These are phyloP conservation scores for Xestia ashworthii DNA, from an alignment of 2,888 invertebrate species.

Conservation along the genomic window DNA sequence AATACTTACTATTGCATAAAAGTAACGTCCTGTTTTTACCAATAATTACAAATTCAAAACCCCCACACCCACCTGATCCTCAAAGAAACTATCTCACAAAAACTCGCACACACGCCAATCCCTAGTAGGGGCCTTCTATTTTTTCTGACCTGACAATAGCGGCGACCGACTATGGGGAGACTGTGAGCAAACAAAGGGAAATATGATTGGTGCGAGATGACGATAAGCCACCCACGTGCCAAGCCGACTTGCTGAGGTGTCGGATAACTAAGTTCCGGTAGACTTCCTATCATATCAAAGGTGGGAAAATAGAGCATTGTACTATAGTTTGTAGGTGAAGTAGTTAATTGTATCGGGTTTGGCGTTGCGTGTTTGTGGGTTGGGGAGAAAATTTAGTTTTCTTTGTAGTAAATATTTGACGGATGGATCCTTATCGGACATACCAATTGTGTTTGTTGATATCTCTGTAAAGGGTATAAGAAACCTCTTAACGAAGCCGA, in stretches of 20 bases:
- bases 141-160: slow-evolving; percentile 73
- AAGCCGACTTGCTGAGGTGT: slow-evolving; percentile 54
- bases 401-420: background rate
- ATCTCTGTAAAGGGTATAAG: no score
- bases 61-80: background rate
- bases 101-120: background rate
- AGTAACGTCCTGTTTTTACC: background rate
- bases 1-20: no score
- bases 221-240: slow-evolving; percentile 76
- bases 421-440: background rate
- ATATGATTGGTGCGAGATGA: slow-evolving; percentile 83
- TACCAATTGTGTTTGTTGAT: background rate
- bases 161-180: slow-evolving; percentile 78
- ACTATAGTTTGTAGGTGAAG: slow-evolving; percentile 28
- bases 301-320: slow-evolving; percentile 39
- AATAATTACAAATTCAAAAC: background rate
- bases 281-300: slow-evolving; percentile 36
- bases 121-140: slow-evolving; percentile 58
- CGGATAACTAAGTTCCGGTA: slow-evolving; percentile 46
- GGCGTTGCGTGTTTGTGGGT: background rate
- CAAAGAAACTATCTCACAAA: background rate
- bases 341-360: slow-evolving; percentile 26
- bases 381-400: background rate
- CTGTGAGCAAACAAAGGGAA: slow-evolving; percentile 83
- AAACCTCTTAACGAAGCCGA: no score